Conservation (phyloP, 1,140 invertebrate genomes). For the Orius insidiosus region DNA sequence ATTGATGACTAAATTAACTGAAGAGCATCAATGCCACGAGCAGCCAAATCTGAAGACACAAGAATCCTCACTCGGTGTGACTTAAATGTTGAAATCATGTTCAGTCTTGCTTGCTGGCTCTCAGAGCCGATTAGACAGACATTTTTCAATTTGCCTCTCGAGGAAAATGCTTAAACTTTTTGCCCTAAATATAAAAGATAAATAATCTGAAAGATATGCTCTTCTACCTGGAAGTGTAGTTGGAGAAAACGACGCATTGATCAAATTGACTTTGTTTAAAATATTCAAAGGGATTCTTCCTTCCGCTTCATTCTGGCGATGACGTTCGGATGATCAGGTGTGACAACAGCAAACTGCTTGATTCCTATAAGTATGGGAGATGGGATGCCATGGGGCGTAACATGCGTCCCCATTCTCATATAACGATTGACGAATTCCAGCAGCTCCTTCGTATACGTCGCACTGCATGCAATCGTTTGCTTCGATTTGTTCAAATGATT, state of each 20-base stretch:
- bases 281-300: constrained; percentile 50
- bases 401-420: constrained; percentile 37
- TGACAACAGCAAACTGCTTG: constrained; percentile 47
- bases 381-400: constrained; percentile 20
- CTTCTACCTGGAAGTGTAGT: constrained; percentile 63
- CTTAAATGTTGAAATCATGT: constrained; percentile 8
- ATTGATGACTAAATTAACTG: constrained; percentile 88
- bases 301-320: constrained; percentile 50
- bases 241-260: constrained; percentile 82
- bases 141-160: constrained; percentile 33
- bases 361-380: constrained; percentile 49
- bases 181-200: constrained; percentile 28
- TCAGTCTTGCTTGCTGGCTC: constrained; percentile 10
- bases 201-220: too few species aligned
- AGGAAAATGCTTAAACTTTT: constrained; percentile 55
- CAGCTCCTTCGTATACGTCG: constrained; percentile 73
- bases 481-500: constrained; percentile 51
- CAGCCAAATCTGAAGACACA: constrained; percentile 78
- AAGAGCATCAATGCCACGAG: constrained; percentile 77
- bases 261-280: constrained; percentile 54
- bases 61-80: constrained; percentile 49
- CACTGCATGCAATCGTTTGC: constrained; percentile 83
- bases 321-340: constrained; percentile 38
- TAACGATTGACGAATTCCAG: constrained; percentile 53
- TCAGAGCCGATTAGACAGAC: constrained; percentile 15